These are phyloP conservation scores for Sorex maritimensis DNA, from an alignment of 2,797 vertebrate species.

Conservation along the genomic window DNA sequence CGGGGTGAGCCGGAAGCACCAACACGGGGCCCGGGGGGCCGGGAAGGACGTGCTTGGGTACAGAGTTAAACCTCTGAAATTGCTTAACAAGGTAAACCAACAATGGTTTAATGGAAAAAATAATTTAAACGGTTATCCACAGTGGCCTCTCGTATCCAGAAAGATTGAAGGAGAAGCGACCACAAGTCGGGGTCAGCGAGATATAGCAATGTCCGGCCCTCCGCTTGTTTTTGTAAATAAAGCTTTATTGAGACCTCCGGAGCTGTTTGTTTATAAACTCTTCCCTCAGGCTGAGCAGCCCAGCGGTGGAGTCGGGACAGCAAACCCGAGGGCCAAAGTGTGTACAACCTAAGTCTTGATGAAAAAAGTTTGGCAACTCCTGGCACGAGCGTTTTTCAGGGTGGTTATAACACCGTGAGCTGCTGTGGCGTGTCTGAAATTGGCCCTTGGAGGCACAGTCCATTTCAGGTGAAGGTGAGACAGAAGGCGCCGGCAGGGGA, in stretches of 20 bases:
- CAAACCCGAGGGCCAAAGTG: neutral
- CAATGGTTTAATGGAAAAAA: too few species aligned
- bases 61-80: too few species aligned
- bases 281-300: neutral
- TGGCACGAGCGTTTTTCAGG: neutral
- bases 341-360: neutral
- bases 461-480: neutral
- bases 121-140: too few species aligned
- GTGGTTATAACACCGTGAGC: neutral
- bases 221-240: conserved; percentile 44
- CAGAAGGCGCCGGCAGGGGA: neutral
- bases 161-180: neutral
- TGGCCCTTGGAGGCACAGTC: neutral
- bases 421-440: neutral
- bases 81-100: neutral
- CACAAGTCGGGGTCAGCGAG: neutral
- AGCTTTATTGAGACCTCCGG: conserved; percentile 20
- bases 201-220: neutral
- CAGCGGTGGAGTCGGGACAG: neutral
- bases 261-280: neutral
- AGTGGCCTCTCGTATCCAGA: neutral
- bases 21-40: too few species aligned
- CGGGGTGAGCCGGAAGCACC: too few species aligned
- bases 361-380: conserved; percentile 1
- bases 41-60: too few species aligned